Evolutionary conservation across 2,888 invertebrate species (phyloP), one percentile per base, ranked within the genome.

Genomic region (Caenorhabditis sp.): DNA sequence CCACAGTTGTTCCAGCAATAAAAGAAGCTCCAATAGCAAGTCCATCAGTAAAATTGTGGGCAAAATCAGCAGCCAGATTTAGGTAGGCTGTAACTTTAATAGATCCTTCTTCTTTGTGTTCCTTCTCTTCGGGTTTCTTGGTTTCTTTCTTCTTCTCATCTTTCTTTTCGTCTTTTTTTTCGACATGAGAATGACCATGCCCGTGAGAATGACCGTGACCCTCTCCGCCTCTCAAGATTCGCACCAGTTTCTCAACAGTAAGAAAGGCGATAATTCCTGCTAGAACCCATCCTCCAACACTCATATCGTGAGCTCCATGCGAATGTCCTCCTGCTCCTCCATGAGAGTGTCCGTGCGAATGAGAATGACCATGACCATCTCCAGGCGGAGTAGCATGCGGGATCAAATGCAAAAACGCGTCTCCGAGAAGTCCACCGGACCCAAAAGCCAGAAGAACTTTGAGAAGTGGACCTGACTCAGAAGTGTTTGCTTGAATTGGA

Each of bases 11-110:
- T 40, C 91, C 91, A 28, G 91, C 91, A 28, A 90, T 86, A 83
- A 90, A 91, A 0, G 98, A 98, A 0, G 98, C 98, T 62, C 99
- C 99, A 92, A 99, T 98, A 24, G 99, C 99, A 80, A 99, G 93
- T 24, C 99, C 99, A 94, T 99, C 99, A 13, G 99, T 99, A 92
- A 99, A 98, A 93, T 99, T 99, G 92, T 99, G 99, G 15, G 97
- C 95, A 92, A 98, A 98, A 93, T 99, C 99, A 40, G 99, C 99
- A 65, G 96, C 98, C 85, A 99, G 93, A 93, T 99, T 99, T 83
- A 99, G 94, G 92, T 98, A 99, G 1, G 97, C 97, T 40, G 96
- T 94, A 32, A 86, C 86, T 72, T 85, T 85, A 40, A 87, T 84
- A 22, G 68, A 72, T 40, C 62, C 65, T 20, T 77, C 67, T 20